A percentile compares a stretch with the other conserved stretches of the same genome.
These are phyloP conservation scores for Anarhynchus alexandrinus DNA, from an alignment of 2,113 vertebrate species.

Conservation along the genomic window DNA sequence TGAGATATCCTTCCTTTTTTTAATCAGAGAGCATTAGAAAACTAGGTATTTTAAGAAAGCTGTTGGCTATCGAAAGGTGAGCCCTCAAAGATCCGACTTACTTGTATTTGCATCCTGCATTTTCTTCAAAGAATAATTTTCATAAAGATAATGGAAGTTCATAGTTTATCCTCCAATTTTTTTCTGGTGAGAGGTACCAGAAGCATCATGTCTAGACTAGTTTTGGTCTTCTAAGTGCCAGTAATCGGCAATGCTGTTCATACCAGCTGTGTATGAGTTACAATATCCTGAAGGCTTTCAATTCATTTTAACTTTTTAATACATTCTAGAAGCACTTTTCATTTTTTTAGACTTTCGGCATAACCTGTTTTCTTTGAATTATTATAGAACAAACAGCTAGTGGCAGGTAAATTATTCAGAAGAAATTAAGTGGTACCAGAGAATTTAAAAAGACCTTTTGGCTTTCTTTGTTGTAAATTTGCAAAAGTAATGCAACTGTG, in stretches of 20 bases:
- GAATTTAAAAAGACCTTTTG: slow-evolving; percentile 65
- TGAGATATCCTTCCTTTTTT: neutral
- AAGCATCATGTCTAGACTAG: neutral
- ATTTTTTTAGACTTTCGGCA: neutral
- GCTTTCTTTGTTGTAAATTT: slow-evolving; percentile 63
- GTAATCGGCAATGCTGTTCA: neutral
- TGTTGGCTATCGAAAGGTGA: neutral
- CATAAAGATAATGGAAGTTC: neutral
- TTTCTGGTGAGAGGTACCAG: neutral
- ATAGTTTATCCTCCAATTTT: neutral
- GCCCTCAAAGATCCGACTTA: neutral
- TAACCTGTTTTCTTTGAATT: slow-evolving; percentile 65
- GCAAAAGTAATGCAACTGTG: slow-evolving; percentile 42
- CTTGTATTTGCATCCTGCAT: neutral
- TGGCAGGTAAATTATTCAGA: slow-evolving; percentile 72
- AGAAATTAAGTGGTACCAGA: slow-evolving; percentile 67
- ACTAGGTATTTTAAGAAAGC: neutral
- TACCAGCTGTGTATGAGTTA: neutral
- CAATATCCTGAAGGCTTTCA: slow-evolving; percentile 33
- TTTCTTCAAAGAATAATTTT: slow-evolving; percentile 15
- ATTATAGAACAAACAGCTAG: slow-evolving; percentile 65
- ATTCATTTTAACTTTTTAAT: slow-evolving; percentile 52
- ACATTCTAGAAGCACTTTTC: neutral
- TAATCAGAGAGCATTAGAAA: neutral
- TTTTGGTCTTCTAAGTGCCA: neutral